A percentile compares a stretch with the other conserved stretches of the same genome.
These are phyloP conservation scores for Archips crataeganus DNA, from an alignment of 2,888 invertebrate species.

Conservation along the genomic window DNA sequence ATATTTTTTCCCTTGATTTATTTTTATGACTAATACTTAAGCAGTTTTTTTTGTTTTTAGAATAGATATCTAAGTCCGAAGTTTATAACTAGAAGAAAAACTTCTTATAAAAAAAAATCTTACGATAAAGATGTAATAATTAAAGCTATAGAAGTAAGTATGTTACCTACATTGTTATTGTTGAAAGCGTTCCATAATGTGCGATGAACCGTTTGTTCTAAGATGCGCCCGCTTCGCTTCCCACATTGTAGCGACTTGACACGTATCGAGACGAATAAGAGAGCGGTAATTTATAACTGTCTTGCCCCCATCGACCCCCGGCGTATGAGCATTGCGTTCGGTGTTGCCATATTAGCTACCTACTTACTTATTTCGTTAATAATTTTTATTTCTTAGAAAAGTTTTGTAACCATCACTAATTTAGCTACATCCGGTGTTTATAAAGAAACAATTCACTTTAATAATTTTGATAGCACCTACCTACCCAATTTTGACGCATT, in stretches of 20 bases:
- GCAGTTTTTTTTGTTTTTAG: no score
- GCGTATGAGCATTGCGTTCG: constrained; percentile 31
- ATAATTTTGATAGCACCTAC: no score
- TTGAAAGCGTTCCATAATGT: neutral
- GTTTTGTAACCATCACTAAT: no score
- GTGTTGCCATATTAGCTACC: neutral
- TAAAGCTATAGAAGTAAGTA: no score
- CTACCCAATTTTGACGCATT: no score
- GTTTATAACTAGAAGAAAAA: neutral
- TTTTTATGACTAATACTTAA: no score
- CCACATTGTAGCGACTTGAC: constrained; percentile 58
- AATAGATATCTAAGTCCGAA: neutral
- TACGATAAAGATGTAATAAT: no score
- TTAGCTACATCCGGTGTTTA: no score
- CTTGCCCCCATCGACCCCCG: constrained; percentile 35
- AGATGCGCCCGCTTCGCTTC: constrained; percentile 53
- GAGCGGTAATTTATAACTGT: constrained; percentile 59
- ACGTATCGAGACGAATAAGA: constrained; percentile 50
- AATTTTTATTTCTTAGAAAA: no score
- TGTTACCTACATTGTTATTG: neutral
- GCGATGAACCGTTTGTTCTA: neutral
- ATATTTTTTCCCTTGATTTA: no score
- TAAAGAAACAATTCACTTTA: no score
- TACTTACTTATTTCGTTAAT: neutral
- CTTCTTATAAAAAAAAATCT: no score